A percentile compares a stretch with the other conserved stretches of the same genome.
These are phyloP conservation scores for Thunnus thynnus DNA, from an alignment of 2,113 vertebrate genomes.

Conservation along the genomic window DNA sequence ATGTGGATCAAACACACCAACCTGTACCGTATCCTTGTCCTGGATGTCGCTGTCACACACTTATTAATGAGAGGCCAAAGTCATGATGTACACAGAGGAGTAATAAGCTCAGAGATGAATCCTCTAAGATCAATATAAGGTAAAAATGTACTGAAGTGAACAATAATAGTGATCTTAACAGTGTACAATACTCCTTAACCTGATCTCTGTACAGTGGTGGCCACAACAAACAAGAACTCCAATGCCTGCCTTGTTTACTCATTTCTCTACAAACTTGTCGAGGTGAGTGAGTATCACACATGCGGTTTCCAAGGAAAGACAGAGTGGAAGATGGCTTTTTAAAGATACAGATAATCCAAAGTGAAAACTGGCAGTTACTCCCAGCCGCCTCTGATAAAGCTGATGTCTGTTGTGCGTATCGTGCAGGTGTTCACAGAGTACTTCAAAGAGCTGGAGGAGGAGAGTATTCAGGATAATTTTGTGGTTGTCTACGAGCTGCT, in stretches of 20 bases:
- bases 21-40: conserved; percentile 92
- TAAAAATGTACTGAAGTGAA: neutral
- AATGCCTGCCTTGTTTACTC: conserved; percentile 93
- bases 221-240: conserved; percentile 92
- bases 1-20: conserved; percentile 97
- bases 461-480: conserved; percentile 96
- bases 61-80: neutral
- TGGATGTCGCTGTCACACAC: too few species aligned
- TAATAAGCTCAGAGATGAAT: neutral
- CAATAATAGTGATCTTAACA: neutral
- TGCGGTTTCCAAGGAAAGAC: neutral
- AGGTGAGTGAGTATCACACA: conserved; percentile 84
- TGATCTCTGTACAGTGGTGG: conserved; percentile 87
- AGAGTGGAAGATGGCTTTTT: neutral
- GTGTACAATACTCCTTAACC: conserved; percentile 80
- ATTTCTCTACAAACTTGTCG: conserved; percentile 94
- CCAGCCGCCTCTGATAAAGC: neutral
- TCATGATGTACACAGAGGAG: neutral
- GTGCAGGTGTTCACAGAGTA: conserved; percentile 94
- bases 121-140: neutral
- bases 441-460: conserved; percentile 97
- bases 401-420: neutral
- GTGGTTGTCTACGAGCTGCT: conserved; percentile 95
- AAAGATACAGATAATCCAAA: neutral
- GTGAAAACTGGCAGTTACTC: neutral